Evolutionary conservation across 2,888 invertebrate genomes (phyloP).

Genomic region (Campoletis raptor): DNA sequence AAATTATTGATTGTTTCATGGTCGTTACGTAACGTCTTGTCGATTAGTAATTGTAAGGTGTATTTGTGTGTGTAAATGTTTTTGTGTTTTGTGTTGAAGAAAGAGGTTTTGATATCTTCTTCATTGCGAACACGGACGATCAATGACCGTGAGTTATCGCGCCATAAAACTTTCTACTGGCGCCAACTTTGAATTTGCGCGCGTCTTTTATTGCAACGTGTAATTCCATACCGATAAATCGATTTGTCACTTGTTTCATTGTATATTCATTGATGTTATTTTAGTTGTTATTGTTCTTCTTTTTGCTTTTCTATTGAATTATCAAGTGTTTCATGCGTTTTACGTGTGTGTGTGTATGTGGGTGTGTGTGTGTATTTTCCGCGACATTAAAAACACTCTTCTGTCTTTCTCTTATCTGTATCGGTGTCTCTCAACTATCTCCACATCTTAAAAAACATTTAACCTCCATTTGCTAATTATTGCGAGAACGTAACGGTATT

Average conservation of each 20-base stretch:
- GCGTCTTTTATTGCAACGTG: constrained; percentile 50
- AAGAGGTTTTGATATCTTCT: constrained; percentile 46
- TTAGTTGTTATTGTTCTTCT: constrained; percentile 42
- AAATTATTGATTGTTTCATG: constrained; percentile 4
- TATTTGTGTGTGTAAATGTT: constrained; percentile 33
- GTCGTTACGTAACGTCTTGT: constrained; percentile 21
- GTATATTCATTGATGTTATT: constrained; percentile 41
- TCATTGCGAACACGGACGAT: constrained; percentile 79
- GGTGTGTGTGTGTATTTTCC: constrained; percentile 28
- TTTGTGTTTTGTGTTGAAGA: constrained; percentile 48
- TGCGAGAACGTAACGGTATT: constrained; percentile 84
- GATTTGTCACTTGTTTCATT: constrained; percentile 45
- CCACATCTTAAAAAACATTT: constrained; percentile 70
- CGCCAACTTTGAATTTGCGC: constrained; percentile 64
- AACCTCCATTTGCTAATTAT: constrained; percentile 81
- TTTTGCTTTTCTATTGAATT: constrained; percentile 55
- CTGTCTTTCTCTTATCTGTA: constrained; percentile 63
- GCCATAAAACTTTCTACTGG: constrained; percentile 64
- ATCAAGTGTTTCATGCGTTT: constrained; percentile 67
- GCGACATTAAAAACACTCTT: constrained; percentile 66
- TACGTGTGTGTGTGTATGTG: constrained; percentile 34
- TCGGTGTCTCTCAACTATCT: constrained; percentile 68
- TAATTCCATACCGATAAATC: constrained; percentile 56
- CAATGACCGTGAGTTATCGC: constrained; percentile 67
- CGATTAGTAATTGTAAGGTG: not conserved